Percentiles rank a stretch among this genome's conserved stretches.
phyloP scores from a whole-genome alignment of 1,140 invertebrate species.

The Heliconius melpomene region DNA sequence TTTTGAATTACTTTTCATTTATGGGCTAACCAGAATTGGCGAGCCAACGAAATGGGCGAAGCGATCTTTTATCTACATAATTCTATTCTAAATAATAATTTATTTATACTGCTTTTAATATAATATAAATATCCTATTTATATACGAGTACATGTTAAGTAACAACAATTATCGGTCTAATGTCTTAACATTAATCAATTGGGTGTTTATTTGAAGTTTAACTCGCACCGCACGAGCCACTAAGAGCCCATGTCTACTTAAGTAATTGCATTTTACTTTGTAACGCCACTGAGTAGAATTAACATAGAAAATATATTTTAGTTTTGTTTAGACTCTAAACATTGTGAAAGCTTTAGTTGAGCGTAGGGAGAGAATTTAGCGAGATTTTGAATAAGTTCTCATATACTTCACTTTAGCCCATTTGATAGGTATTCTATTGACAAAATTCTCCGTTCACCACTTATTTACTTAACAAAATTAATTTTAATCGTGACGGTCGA shows the following conservation, averaged over 20 bases:
- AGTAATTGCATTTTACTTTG: conserved; percentile 12
- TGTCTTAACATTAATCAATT: conserved; percentile 8
- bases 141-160: not conserved
- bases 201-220: conserved; percentile 4
- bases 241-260: conserved; percentile 8
- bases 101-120: too few relatives aligned
- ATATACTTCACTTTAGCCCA: not conserved
- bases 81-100: too few relatives aligned
- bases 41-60: too few relatives aligned
- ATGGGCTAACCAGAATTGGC: too few relatives aligned
- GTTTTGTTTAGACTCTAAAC: not conserved
- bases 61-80: too few relatives aligned
- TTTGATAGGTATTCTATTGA: too few relatives aligned
- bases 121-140: too few relatives aligned
- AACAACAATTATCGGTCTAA: not conserved
- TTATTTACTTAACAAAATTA: too few relatives aligned
- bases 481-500: too few relatives aligned
- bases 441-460: too few relatives aligned
- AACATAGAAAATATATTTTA: not conserved
- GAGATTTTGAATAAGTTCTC: not conserved
- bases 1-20: too few relatives aligned
- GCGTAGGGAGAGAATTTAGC: not conserved
- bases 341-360: not conserved
- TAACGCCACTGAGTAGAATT: not conserved
- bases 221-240: not conserved